phyloP scores from a whole-genome alignment of 2,888 invertebrate species.

The Drosophila mulleri region DNA sequence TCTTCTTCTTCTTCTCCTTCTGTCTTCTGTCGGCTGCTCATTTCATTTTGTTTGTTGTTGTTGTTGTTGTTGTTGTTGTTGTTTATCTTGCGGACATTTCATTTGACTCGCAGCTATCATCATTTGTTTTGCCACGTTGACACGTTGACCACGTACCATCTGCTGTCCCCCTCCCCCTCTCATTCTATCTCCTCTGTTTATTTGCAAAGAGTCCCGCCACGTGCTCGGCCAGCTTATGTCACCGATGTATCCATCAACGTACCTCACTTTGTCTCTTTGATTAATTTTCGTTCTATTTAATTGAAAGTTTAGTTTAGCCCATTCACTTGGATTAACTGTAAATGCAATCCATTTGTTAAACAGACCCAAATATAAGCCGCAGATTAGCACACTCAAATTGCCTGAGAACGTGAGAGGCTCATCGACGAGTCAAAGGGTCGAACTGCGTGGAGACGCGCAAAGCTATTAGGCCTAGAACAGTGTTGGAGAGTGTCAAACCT shows the following conservation, averaged over 20 bases:
- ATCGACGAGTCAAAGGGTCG: background rate
- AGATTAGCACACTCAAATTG: slow-evolving; percentile 7
- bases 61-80: slow-evolving; percentile 20
- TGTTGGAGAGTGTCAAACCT: background rate
- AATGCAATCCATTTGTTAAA: slow-evolving; percentile 54
- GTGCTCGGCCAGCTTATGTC: slow-evolving; percentile 17
- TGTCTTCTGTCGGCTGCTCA: background rate
- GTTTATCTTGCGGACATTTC: slow-evolving; percentile 65
- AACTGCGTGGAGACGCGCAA: background rate
- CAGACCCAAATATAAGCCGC: background rate
- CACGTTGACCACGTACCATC: slow-evolving; percentile 62
- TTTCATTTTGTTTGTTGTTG: background rate
- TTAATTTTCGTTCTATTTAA: slow-evolving; percentile 71
- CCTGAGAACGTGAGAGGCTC: background rate
- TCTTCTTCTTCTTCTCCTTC: background rate
- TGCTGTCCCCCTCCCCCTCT: background rate
- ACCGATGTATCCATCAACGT: slow-evolving; percentile 33
- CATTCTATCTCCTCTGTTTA: slow-evolving; percentile 45
- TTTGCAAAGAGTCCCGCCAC: slow-evolving; percentile 48
- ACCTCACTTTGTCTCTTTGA: slow-evolving; percentile 55
- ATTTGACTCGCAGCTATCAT: slow-evolving; percentile 73
- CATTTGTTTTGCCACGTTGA: slow-evolving; percentile 77
- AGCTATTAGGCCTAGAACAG: background rate
- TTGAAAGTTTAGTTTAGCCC: slow-evolving; percentile 61
- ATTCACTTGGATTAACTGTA: slow-evolving; percentile 51